Percentiles rank a stretch among this genome's conserved stretches.
These are phyloP conservation scores for Erythrocercus mccallii DNA, from an alignment of 2,113 vertebrate species.

Conservation along the genomic window DNA sequence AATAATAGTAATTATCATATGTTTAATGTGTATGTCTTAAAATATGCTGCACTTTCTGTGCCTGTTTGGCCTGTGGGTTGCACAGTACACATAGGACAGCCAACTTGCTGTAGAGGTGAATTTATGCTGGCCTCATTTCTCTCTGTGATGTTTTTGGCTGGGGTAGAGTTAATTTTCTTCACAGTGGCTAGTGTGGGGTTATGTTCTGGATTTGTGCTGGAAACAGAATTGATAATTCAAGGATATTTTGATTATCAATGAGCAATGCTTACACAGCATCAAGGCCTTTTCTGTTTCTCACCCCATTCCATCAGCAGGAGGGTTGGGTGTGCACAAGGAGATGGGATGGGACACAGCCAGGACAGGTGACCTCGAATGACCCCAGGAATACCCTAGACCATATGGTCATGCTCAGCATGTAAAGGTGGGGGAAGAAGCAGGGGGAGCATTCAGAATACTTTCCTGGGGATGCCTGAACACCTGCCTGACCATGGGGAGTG, in stretches of 20 bases:
- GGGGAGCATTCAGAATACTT: background rate
- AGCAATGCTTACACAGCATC: background rate
- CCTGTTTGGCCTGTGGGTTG: background rate
- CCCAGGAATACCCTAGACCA: background rate
- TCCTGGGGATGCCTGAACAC: background rate
- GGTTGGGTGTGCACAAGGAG: accelerated
- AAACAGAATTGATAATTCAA: background rate
- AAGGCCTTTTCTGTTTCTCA: background rate
- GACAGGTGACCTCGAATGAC: background rate
- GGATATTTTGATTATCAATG: background rate
- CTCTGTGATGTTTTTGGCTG: background rate
- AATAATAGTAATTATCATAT: background rate
- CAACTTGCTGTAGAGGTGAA: background rate
- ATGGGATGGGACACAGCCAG: background rate
- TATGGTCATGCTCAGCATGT: background rate
- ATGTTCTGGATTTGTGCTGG: background rate
- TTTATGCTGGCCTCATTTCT: background rate
- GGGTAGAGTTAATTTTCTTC: background rate
- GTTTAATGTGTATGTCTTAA: background rate
- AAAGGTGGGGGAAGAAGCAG: background rate
- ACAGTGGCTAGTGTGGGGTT: background rate
- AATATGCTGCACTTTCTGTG: background rate
- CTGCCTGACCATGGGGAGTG: background rate
- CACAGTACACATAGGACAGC: background rate
- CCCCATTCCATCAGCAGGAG: background rate